These are phyloP conservation scores for Bufo gargarizans DNA, from an alignment of 2,113 vertebrate species.

Conservation along the genomic window DNA sequence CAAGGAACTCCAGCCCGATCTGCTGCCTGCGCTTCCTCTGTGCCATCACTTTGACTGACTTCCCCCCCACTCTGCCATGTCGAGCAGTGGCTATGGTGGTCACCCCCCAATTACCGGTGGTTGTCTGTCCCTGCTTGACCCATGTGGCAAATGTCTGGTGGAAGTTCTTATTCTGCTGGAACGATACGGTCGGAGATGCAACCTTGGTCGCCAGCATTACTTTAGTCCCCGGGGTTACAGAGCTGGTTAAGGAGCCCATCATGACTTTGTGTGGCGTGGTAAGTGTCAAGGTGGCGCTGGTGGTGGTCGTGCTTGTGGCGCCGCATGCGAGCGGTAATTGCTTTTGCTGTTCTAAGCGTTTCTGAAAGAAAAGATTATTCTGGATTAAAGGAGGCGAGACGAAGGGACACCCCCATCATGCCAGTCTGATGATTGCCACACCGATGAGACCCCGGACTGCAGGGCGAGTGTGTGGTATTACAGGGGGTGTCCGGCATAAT, in stretches of 20 bases:
- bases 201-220: constrained; percentile 93
- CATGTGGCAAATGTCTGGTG: constrained; percentile 97
- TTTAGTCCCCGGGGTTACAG: constrained; percentile 86
- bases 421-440: no score
- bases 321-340: constrained; percentile 66
- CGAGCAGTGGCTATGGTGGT: not conserved
- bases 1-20: no score
- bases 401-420: no score
- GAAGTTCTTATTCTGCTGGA: constrained; percentile 98
- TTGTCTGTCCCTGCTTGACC: constrained; percentile 96
- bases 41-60: no score
- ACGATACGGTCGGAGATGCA: constrained; percentile 87
- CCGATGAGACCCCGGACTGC: no score
- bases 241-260: constrained; percentile 78
- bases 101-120: constrained; percentile 79
- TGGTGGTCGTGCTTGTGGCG: constrained; percentile 67
- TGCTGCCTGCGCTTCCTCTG: no score
- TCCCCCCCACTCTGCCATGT: no score
- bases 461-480: no score
- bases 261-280: constrained; percentile 83
- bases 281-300: constrained; percentile 75
- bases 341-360: constrained; percentile 92
- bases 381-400: not conserved
- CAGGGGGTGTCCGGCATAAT: no score
- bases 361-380: constrained; percentile 70